Base-by-base conservation (phyloP, 1,140 invertebrate genomes). In the Drosophila serrata region DNA sequence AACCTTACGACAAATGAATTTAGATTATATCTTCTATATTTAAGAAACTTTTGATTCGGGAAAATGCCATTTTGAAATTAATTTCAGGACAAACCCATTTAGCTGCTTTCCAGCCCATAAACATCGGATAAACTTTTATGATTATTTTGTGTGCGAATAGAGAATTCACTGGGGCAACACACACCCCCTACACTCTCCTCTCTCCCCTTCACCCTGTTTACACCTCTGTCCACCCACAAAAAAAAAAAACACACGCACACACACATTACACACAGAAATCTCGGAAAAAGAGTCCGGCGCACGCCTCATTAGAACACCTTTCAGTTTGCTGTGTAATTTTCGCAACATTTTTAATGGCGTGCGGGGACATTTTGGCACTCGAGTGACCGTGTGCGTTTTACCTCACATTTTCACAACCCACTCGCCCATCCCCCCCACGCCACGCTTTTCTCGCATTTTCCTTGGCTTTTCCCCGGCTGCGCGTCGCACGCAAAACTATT, bases 261-360 rank as follows among this genome's bases (percentile, higher is more conserved):
- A n/a, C n/a, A n/a, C n/a, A n/a, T 31, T 68, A 53, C 40, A 33
- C 56, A 17, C 35, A 43, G 22, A 42, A 24, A 17, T 59, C 68
- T 48, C 49, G 57, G 55, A 58, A 56, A 64, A 65, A 68, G 70
- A 77, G 67, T 70, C 73, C 81, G 85, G 85, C 85, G 77, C 85
- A 88, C 85, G 84, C 84, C 84, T 88, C 84, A 88, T 88, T 88
- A 88, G 84, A 84, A 84, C 84, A 88, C 84, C 84, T 90, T 88
- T 88, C 85, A 88, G 84, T 88, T 88, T 84, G 85, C 80, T 81
- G 74, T 90, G 81, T 81, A 88, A 88, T 90, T 88, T 90, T 90
- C 84, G 85, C 80, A 88, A 84, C 84, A 84, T 90, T 88, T 90
- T 90, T 88, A 88, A 88, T 88, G 85, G 85, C 85, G 84, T 88